A percentile compares a stretch with the other conserved stretches of the same genome.
Evolutionary conservation across 2,888 invertebrate genomes (phyloP).

Genomic region (Sturmia bella): DNA sequence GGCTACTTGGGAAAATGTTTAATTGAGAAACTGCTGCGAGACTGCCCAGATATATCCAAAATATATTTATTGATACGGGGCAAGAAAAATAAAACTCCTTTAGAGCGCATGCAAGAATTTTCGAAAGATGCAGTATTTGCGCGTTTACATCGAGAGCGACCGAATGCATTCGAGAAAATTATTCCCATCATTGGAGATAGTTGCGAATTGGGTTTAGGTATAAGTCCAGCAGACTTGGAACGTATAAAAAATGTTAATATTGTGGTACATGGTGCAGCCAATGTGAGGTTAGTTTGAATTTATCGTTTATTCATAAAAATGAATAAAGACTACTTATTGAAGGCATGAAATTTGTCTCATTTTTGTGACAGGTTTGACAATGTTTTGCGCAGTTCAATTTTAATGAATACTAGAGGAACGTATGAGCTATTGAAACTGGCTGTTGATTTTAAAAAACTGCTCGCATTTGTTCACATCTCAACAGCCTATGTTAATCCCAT

Average conservation of each 20-base stretch:
- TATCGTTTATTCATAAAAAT: background rate
- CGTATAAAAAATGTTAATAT: conserved; percentile 85
- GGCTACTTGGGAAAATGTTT: conserved; percentile 94
- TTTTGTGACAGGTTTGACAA: conserved; percentile 87
- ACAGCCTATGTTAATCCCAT: conserved; percentile 94
- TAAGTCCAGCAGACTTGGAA: conserved; percentile 82
- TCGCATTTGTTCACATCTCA: conserved; percentile 90
- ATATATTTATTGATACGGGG: conserved; percentile 89
- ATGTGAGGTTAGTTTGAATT: conserved; percentile 83
- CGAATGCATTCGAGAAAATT: conserved; percentile 84
- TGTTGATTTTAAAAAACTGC: conserved; percentile 82
- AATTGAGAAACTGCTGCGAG: conserved; percentile 91
- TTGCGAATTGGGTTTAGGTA: conserved; percentile 83
- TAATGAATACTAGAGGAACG: conserved; percentile 86
- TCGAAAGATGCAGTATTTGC: conserved; percentile 82
- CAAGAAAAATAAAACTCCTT: conserved; percentile 85
- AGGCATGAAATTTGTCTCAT: background rate
- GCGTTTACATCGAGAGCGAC: conserved; percentile 82
- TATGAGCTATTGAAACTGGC: conserved; percentile 85
- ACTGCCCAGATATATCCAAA: conserved; percentile 87
- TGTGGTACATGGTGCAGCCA: conserved; percentile 89
- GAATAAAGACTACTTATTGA: too few species aligned
- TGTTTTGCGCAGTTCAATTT: conserved; percentile 85
- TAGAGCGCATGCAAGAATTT: conserved; percentile 85
- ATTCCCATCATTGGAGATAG: conserved; percentile 85